Evolutionary conservation across 2,113 vertebrate genomes (phyloP), one percentile per base, ranked within the genome.

Genomic region (Elachura formosa): DNA sequence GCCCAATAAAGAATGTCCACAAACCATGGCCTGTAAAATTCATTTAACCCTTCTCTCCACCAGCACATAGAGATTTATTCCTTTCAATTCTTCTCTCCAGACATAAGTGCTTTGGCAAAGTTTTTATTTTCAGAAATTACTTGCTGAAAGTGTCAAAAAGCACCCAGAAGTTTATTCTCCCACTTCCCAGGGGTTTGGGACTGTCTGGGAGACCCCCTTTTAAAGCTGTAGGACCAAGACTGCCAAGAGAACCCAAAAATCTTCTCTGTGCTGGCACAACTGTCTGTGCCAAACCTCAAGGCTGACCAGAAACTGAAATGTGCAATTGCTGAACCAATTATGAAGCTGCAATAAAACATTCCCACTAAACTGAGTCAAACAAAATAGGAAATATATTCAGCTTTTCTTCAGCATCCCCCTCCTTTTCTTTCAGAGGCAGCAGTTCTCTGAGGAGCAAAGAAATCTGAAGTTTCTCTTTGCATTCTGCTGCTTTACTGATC

Each of bases 401-500:
- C 18, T 52, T 48, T 84, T 25, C 51, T 43, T 14, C 49, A 68
- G 21, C 36, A 62, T 21, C 2, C 29, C 61, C 12, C 2, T 9
- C 5, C 25, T 33, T 31, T 18, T 10, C 46, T 40, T 19, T 36
- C 12, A 40, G 34, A 20, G 19, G 7, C 4, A 63, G 51, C 34
- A 46, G 24, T 0, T 72, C 52, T 54, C 28, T 3, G 29, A 77
- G 36, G 56, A 81, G n/a, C 25, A 56, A 45, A 71, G 23, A 28
- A 56, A 81, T 7, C 33, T 20, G 3, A 55, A 91, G 56, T 75
- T 92, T 58, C 78, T 78, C 72, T 41, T 61, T 56, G 78, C 31
- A 28, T 68, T 95, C 87, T 75, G 54, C 79, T 69, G 73, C 92
- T 95, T 91, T 68, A 62, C 87, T 69, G 90, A 91, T 77, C 89